Conservation (phyloP, 2,113 vertebrate species). For the Camelus dromedarius region DNA sequence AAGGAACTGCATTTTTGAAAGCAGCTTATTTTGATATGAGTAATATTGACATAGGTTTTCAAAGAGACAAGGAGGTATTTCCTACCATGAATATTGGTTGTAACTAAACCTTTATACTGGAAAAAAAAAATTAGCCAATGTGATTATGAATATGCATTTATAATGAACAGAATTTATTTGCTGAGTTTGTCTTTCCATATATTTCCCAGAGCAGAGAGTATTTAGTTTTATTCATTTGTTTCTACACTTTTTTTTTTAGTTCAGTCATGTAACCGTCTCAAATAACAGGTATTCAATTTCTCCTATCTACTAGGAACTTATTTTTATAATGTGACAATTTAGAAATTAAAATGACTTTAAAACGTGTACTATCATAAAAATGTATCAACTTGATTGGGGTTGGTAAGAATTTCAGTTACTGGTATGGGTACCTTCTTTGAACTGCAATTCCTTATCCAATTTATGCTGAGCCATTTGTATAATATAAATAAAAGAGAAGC, state of each 20-base stretch:
- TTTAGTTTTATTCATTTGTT: conserved; percentile 20
- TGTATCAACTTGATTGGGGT: background rate
- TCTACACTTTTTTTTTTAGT: background rate
- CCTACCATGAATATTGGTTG: background rate
- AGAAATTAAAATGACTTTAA: conserved; percentile 6
- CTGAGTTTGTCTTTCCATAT: background rate
- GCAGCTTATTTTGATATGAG: background rate
- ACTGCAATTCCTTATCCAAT: background rate
- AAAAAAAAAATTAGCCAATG: conserved; percentile 1
- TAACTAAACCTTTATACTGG: background rate
- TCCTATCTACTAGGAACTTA: background rate
- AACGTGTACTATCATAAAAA: background rate
- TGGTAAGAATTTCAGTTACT: background rate
- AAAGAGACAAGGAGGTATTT: background rate
- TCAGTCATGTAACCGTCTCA: background rate
- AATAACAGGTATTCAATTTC: background rate
- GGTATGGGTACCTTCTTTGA: background rate
- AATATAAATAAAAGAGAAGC: background rate
- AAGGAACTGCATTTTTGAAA: too few species aligned
- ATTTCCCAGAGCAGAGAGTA: background rate
- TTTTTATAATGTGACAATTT: background rate
- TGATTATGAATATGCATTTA: background rate
- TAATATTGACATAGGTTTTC: background rate
- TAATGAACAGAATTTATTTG: background rate
- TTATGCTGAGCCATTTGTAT: background rate